Base-by-base conservation (phyloP, 2,888 invertebrate genomes). In the Gerris lacustris region DNA sequence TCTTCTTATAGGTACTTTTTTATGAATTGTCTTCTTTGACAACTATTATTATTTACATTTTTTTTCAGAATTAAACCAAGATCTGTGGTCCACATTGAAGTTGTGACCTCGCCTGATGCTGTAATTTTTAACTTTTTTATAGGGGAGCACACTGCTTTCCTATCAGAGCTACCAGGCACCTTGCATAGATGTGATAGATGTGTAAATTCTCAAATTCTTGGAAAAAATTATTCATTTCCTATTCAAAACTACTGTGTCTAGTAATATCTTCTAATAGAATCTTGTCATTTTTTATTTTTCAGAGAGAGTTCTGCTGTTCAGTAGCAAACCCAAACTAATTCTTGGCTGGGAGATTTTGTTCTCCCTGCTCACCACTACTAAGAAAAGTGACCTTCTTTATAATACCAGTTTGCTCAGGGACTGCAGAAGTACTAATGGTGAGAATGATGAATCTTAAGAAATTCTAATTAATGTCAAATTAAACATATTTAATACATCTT, bases 291-390 rank as follows among this genome's bases (percentile, higher is more conserved):
- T 31, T 31, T 31, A 31, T 31, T 31, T 55, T 55, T 55, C 15
- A 55, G 55, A 55, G 5, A 55, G 55, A 15, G 15, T 55, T 9
- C 9, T 55, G 55, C 15, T 55, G 15, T 55, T 55, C 55, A 55
- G 55, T 0, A 88, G 89, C 0, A 84, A 86, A 77, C 83, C 88
- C 6, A 86, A 88, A 72, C 79, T 89, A 71, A 82, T 85, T 76
- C 82, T 86, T 0, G 84, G 86, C 0, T 78, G 77, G 47, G 81
- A 85, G 63, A 84, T 88, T 62, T 55, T 80, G 45, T 76, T 75
- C 69, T 80, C 80, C 31, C 45, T 73, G 63, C 47, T 73, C 17
- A n/a, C 64, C 11, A 31, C 7, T 7, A n/a, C 64, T 18, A 64
- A 64, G 18, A 64, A 64, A 64, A 64, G 64, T 64, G 31, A 64